Evolutionary conservation across 1,140 invertebrate genomes (phyloP).

Genomic region (Brachionus sp.): DNA sequence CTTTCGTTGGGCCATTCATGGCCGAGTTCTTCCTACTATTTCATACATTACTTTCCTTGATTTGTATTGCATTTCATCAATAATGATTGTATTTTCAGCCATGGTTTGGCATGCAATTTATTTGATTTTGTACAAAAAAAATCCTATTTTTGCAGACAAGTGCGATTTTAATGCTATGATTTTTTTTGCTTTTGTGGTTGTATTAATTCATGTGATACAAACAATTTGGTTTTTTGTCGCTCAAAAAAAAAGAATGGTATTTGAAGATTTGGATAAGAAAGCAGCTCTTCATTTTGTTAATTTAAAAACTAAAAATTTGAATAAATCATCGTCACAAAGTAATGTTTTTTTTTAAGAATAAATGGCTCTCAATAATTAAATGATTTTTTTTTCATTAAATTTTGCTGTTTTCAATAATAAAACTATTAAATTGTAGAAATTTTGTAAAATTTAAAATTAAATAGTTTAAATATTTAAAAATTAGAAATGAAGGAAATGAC

Average conservation of each 20-base stretch:
- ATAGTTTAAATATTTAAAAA: too few relatives aligned
- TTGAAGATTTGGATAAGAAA: background rate
- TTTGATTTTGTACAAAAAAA: background rate
- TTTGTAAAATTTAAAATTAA: too few relatives aligned
- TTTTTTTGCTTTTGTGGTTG: background rate
- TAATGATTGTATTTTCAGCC: slow-evolving; percentile 16
- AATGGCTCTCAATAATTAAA: too few relatives aligned
- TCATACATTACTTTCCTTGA: slow-evolving; percentile 16
- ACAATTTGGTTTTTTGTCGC: slow-evolving; percentile 30
- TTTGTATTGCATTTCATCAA: slow-evolving; percentile 1
- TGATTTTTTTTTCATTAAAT: too few relatives aligned
- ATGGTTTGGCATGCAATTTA: slow-evolving; percentile 18
- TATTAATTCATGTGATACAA: background rate
- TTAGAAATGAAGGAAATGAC: too few relatives aligned
- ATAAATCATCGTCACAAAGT: background rate
- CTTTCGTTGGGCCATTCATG: slow-evolving; percentile 31
- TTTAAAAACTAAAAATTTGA: background rate
- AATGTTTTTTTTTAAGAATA: too few relatives aligned
- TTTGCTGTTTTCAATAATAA: too few relatives aligned
- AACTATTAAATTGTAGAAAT: too few relatives aligned
- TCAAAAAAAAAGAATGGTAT: background rate
- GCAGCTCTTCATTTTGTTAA: background rate
- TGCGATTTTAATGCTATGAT: background rate
- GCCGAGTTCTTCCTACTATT: slow-evolving; percentile 5
- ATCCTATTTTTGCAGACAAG: background rate